These are phyloP conservation scores for Scaptomyza tumidula DNA, from an alignment of 2,888 invertebrate species.

Conservation along the genomic window DNA sequence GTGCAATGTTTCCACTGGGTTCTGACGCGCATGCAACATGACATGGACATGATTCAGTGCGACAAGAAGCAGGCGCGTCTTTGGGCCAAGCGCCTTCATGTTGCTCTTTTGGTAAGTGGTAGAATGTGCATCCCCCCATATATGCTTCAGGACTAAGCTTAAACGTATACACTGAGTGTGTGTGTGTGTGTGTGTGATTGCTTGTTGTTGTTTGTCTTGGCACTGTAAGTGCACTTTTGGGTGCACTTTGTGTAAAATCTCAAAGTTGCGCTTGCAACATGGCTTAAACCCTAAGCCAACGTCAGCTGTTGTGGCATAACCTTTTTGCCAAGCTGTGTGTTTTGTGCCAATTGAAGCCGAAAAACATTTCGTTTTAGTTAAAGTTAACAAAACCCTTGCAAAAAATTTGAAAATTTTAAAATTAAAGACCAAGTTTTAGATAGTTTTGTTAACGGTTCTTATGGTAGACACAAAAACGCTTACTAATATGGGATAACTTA, in stretches of 20 bases:
- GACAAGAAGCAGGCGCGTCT: conserved; percentile 93
- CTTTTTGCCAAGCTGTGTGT: conserved; percentile 18
- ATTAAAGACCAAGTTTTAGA: no score
- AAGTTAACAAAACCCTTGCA: neutral
- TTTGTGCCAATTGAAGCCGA: conserved; percentile 13
- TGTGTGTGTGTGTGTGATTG: conserved; percentile 21
- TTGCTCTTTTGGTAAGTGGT: conserved; percentile 87
- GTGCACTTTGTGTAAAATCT: conserved; percentile 58
- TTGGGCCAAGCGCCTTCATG: conserved; percentile 94
- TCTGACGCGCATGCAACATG: conserved; percentile 88
- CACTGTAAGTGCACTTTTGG: conserved; percentile 74
- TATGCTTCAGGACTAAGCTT: conserved; percentile 35
- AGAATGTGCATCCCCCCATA: conserved; percentile 22
- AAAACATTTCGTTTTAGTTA: conserved; percentile 1
- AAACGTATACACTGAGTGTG: conserved; percentile 13
- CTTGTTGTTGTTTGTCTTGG: conserved; percentile 68
- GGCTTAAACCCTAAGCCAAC: conserved; percentile 49
- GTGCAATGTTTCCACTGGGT: conserved; percentile 96
- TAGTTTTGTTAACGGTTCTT: no score
- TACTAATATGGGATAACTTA: no score
- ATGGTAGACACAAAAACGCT: no score
- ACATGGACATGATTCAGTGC: conserved; percentile 93
- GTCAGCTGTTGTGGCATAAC: conserved; percentile 20
- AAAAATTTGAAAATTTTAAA: no score
- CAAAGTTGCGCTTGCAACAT: conserved; percentile 52